phyloP scores from a whole-genome alignment of 2,113 vertebrate genomes.

The Octodon degus region DNA sequence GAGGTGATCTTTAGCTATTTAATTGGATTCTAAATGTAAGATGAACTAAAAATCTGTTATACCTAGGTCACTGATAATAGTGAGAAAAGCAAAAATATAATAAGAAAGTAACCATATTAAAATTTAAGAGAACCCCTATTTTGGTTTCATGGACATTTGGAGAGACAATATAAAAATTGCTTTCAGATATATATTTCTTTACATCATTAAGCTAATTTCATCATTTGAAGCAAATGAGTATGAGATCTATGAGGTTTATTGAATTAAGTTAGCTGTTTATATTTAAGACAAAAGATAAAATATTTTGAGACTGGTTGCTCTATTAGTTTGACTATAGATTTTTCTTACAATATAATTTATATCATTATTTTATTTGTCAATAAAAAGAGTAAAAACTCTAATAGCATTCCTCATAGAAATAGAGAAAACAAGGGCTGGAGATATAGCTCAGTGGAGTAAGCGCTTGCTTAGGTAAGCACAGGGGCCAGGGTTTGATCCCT shows the following conservation, averaged over 20 bases:
- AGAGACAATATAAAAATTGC: neutral
- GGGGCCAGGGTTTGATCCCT: too few species aligned
- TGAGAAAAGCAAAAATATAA: neutral
- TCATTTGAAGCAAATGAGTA: neutral
- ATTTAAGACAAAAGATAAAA: neutral
- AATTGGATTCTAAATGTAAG: neutral
- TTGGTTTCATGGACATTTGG: neutral
- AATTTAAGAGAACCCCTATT: neutral
- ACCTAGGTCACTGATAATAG: neutral
- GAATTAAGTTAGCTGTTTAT: neutral
- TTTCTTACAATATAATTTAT: neutral
- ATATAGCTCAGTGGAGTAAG: too few species aligned
- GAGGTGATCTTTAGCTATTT: neutral
- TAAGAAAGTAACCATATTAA: neutral
- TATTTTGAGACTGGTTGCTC: neutral
- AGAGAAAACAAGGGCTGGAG: neutral
- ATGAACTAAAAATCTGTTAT: neutral
- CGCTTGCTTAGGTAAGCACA: too few species aligned
- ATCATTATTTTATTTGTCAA: neutral
- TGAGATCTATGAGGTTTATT: neutral
- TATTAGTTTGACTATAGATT: neutral
- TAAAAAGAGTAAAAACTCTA: neutral
- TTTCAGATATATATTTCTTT: neutral
- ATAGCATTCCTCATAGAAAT: neutral
- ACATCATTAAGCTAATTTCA: neutral